Evolutionary conservation across 2,113 vertebrate species (phyloP).

Genomic region (Apodemus sylvaticus): DNA sequence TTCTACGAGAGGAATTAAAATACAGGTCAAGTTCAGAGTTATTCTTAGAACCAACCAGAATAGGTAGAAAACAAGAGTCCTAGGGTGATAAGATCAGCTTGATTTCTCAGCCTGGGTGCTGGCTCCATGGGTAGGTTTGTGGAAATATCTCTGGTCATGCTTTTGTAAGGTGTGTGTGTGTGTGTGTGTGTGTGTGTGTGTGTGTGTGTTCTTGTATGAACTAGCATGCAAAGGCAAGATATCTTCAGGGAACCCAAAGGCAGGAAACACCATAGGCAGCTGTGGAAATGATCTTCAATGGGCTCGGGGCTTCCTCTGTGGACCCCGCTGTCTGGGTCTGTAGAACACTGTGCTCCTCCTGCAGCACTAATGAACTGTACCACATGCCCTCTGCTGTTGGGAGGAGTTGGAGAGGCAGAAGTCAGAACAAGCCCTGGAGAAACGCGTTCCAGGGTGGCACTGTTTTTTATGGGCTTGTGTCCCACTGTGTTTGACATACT

Average conservation of each 20-base stretch:
- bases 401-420: background rate
- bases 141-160: background rate
- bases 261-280: background rate
- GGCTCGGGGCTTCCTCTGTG: background rate
- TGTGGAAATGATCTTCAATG: background rate
- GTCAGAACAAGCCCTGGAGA: background rate
- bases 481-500: background rate
- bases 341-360: background rate
- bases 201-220: background rate
- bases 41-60: background rate
- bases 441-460: too few relatives aligned
- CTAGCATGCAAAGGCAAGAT: background rate
- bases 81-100: background rate
- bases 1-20: background rate
- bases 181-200: background rate
- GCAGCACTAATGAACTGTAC: background rate
- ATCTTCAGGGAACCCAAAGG: background rate
- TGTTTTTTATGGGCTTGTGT: background rate
- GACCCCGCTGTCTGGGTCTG: fast-evolving
- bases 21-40: background rate
- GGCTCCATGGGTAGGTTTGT: background rate
- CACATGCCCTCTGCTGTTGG: fast-evolving
- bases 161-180: background rate
- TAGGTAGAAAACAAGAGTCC: background rate
- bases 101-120: background rate